Evolutionary conservation across 2,888 invertebrate species (phyloP).

Genomic region (Phania funesta): DNA sequence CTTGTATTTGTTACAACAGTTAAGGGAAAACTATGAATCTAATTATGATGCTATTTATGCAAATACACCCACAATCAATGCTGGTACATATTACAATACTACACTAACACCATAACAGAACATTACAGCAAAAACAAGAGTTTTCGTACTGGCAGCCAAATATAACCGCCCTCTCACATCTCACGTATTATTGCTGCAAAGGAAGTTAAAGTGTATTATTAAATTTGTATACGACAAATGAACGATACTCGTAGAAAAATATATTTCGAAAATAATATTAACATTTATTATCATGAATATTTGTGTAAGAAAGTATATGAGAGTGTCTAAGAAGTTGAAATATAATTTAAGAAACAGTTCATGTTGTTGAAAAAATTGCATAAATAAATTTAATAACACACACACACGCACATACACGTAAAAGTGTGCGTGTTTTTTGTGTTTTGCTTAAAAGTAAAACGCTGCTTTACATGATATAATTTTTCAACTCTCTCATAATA

Average conservation of each 20-base stretch:
- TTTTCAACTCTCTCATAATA: too few species aligned
- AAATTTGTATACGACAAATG: conserved; percentile 45
- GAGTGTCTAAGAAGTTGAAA: conserved; percentile 17
- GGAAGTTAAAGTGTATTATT: neutral
- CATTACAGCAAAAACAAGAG: neutral
- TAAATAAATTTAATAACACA: conserved; percentile 6
- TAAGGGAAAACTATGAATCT: conserved; percentile 58
- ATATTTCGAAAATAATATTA: conserved; percentile 53
- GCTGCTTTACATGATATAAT: too few species aligned
- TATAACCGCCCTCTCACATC: neutral
- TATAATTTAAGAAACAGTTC: conserved; percentile 20
- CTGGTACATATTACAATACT: neutral
- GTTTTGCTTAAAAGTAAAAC: too few species aligned
- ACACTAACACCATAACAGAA: neutral
- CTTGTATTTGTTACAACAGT: conserved; percentile 37
- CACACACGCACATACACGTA: neutral
- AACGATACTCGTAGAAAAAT: neutral
- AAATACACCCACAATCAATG: conserved; percentile 26
- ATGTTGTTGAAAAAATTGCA: conserved; percentile 17
- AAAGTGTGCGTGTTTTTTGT: too few species aligned
- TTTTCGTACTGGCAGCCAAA: neutral
- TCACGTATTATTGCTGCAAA: neutral
- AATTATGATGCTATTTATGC: conserved; percentile 45
- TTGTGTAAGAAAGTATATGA: neutral
- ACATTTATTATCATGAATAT: conserved; percentile 14